Percentiles rank a stretch among this genome's conserved stretches.
Conservation (phyloP, 1,140 invertebrate genomes). For the Aphaenogaster floridana region DNA sequence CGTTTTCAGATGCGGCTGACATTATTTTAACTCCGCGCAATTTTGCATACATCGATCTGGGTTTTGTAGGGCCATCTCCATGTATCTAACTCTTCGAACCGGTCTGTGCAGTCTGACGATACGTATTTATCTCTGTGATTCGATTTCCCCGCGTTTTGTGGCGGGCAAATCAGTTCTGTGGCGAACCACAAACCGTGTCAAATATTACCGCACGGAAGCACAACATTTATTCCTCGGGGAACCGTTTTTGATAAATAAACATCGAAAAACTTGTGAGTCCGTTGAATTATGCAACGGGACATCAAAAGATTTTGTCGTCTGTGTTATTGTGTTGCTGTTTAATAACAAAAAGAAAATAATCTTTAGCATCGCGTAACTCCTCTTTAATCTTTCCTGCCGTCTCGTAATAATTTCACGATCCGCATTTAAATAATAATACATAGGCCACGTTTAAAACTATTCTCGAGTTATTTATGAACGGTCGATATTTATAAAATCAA, state of each 20-base stretch:
- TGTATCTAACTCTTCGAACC: constrained; percentile 13
- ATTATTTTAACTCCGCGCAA: constrained; percentile 2
- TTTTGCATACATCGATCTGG: background rate
- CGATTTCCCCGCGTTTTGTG: constrained; percentile 25
- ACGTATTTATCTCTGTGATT: constrained; percentile 53
- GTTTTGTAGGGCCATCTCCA: background rate
- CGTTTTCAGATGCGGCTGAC: background rate
- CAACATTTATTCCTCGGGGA: constrained; percentile 33
- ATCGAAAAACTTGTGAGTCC: constrained; percentile 64
- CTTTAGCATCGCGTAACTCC: background rate
- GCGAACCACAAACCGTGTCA: constrained; percentile 39
- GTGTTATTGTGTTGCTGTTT: constrained; percentile 37
- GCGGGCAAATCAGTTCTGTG: constrained; percentile 48
- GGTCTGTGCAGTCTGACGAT: constrained; percentile 36
- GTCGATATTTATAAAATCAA: background rate
- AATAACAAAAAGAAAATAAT: constrained; percentile 51
- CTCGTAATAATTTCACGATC: background rate
- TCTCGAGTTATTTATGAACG: background rate
- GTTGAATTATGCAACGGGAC: constrained; percentile 76
- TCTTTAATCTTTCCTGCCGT: background rate
- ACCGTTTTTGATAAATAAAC: constrained; percentile 80
- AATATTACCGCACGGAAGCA: constrained; percentile 42
- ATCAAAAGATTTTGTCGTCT: constrained; percentile 17
- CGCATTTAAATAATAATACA: background rate
- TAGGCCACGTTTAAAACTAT: background rate